phyloP scores from a whole-genome alignment of 30 jellyfish, hydroid and myxozoan species.

The Chironex yamaguchii region DNA sequence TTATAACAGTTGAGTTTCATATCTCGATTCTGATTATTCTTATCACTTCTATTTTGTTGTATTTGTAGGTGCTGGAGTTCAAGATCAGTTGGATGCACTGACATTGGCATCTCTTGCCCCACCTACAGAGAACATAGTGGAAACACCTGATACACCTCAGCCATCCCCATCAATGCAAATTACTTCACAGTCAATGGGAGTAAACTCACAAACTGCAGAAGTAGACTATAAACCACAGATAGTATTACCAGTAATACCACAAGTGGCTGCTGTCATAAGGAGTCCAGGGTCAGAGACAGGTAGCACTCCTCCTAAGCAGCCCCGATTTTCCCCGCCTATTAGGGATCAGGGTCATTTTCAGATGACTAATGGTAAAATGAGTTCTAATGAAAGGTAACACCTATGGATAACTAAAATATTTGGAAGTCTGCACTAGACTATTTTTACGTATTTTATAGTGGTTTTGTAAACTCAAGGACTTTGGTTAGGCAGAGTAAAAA shows the following conservation, averaged over 20 bases:
- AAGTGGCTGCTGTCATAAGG: background rate
- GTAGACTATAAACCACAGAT: background rate
- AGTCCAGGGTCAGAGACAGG: background rate
- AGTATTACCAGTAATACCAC: background rate
- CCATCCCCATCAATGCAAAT: conserved; percentile 13
- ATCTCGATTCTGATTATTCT: background rate
- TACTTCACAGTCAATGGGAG: background rate
- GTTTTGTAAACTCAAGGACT: too few relatives aligned
- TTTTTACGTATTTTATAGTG: too few relatives aligned
- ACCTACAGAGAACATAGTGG: conserved; percentile 23
- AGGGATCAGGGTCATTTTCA: background rate
- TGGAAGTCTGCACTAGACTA: too few relatives aligned
- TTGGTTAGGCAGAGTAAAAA: too few relatives aligned
- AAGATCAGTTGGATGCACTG: conserved; percentile 93
- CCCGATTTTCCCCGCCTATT: background rate
- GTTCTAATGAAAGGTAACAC: background rate
- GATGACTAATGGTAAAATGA: background rate
- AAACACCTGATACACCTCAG: conserved; percentile 10
- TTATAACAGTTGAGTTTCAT: background rate
- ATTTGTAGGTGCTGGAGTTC: conserved; percentile 95
- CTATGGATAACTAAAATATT: too few relatives aligned
- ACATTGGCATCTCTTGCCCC: conserved; percentile 65
- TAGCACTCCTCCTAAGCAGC: background rate
- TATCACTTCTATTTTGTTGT: background rate
- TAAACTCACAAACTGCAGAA: background rate